These are phyloP conservation scores for Scaptodrosophila latifasciaeformis DNA, from an alignment of 2,888 invertebrate species.

Conservation along the genomic window DNA sequence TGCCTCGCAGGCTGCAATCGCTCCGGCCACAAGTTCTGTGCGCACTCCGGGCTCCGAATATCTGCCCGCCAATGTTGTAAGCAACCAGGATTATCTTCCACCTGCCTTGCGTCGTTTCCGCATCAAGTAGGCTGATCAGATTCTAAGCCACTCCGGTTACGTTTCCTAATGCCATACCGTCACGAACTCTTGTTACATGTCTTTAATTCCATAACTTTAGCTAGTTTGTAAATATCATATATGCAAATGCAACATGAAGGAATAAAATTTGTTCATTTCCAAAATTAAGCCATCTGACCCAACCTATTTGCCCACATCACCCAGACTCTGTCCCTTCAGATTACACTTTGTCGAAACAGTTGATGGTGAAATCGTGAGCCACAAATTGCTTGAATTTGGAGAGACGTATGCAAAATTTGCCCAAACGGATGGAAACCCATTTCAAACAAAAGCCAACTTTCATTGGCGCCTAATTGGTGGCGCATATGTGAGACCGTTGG, in stretches of 20 bases:
- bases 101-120: conserved; percentile 60
- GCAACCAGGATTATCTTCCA: conserved; percentile 51
- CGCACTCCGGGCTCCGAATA: conserved; percentile 38
- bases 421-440: conserved; percentile 12
- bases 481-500: too few relatives aligned
- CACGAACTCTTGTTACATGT: not conserved
- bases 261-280: conserved; percentile 48
- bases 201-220: conserved; percentile 30
- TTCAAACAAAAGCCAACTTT: conserved; percentile 30
- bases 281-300: too few relatives aligned
- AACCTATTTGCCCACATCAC: too few relatives aligned
- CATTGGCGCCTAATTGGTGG: conserved; percentile 43
- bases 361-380: conserved; percentile 15
- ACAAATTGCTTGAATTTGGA: conserved; percentile 12
- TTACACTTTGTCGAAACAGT: not conserved
- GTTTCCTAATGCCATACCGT: conserved; percentile 53
- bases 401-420: conserved; percentile 7
- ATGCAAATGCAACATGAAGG: too few relatives aligned
- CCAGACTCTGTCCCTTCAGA: too few relatives aligned
- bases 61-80: conserved; percentile 34
- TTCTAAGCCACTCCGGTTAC: too few relatives aligned
- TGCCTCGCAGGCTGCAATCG: conserved; percentile 53
- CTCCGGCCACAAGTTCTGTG: conserved; percentile 24
- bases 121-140: conserved; percentile 41
- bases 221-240: conserved; percentile 46